Conservation (phyloP, 92 coral and sea anemone genomes). For the Anthopleura xanthogrammica region DNA sequence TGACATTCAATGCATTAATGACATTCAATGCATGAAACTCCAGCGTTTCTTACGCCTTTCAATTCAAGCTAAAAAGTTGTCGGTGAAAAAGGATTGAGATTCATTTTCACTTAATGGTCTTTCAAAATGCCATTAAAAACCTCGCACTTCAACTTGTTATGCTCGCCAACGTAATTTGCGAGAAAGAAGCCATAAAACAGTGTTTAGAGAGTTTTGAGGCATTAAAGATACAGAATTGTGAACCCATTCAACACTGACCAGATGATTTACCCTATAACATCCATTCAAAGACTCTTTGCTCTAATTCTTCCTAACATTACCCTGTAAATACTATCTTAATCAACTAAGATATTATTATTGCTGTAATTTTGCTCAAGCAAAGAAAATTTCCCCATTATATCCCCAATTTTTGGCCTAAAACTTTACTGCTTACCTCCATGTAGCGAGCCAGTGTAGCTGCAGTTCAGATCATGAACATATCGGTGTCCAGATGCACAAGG, state of each 20-base stretch:
- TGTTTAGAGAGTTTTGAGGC: background rate
- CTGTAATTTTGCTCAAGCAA: conserved; percentile 10
- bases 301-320: conserved; percentile 11
- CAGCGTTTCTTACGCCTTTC: background rate
- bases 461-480: conserved; percentile 84
- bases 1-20: background rate
- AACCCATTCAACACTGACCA: background rate
- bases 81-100: background rate
- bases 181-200: conserved; percentile 5
- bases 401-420: conserved; percentile 5
- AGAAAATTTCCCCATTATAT: conserved; percentile 17
- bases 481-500: conserved; percentile 88
- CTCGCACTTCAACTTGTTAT: conserved; percentile 3
- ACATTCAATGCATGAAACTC: background rate
- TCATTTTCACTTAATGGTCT: conserved; percentile 6
- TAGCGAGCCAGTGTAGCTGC: conserved; percentile 76
- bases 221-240: background rate
- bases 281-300: background rate
- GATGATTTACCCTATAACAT: conserved; percentile 6
- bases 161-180: background rate
- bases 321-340: conserved; percentile 11
- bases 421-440: conserved; percentile 68
- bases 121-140: background rate
- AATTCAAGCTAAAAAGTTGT: background rate
- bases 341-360: conserved; percentile 19